Percentiles rank a stretch among this genome's conserved stretches.
Evolutionary conservation across 2,888 invertebrate species (phyloP).

Genomic region (Netelia virgata): DNA sequence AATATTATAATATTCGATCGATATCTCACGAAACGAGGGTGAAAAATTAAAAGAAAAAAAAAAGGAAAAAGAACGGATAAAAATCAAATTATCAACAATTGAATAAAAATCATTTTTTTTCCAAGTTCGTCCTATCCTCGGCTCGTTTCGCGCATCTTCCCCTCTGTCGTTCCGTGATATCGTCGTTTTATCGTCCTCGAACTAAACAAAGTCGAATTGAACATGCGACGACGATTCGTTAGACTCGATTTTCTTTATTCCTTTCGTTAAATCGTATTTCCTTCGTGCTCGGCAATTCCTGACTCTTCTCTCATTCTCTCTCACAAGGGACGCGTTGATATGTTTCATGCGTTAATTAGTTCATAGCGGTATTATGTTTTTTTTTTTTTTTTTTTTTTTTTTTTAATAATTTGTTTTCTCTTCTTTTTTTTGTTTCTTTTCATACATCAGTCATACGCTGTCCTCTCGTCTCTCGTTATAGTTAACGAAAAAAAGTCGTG

Average conservation of each 20-base stretch:
- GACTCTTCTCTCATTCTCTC: background rate
- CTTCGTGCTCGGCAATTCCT: background rate
- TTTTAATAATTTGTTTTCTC: too few relatives aligned
- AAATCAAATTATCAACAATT: constrained; percentile 75
- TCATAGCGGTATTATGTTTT: too few relatives aligned
- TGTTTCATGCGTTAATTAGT: too few relatives aligned
- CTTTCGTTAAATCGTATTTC: constrained; percentile 1
- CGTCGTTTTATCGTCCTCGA: constrained; percentile 27
- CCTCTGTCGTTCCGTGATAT: constrained; percentile 8
- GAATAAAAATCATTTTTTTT: constrained; percentile 74
- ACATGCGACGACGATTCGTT: background rate
- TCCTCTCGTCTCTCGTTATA: too few relatives aligned
- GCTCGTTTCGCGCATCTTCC: background rate
- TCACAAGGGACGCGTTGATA: too few relatives aligned
- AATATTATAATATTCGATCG: background rate
- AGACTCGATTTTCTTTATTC: background rate
- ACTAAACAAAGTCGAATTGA: constrained; percentile 3
- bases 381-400: too few relatives aligned
- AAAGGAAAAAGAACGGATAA: constrained; percentile 63
- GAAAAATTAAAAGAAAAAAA: constrained; percentile 42
- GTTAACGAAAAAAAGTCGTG: too few relatives aligned
- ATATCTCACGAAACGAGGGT: background rate
- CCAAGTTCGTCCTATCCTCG: constrained; percentile 19
- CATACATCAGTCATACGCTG: too few relatives aligned
- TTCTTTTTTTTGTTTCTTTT: too few relatives aligned